phyloP scores from a whole-genome alignment of 2,797 vertebrate species.

The Amphiprion clarkii region DNA sequence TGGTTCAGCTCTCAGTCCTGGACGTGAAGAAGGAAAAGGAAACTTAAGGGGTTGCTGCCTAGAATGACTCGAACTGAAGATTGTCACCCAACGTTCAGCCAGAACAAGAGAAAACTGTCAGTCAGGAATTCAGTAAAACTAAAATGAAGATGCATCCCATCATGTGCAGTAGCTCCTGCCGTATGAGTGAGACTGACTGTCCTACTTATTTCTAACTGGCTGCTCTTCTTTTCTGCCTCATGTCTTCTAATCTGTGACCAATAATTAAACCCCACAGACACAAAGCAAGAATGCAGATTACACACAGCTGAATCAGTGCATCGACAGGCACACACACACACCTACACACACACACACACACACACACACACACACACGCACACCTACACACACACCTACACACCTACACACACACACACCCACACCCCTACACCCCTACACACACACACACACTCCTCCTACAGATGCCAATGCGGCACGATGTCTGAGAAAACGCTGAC shows the following conservation, averaged over 20 bases:
- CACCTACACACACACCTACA: slow-evolving; percentile 21
- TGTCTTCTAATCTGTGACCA: slow-evolving; percentile 15
- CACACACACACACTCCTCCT: slow-evolving; percentile 20
- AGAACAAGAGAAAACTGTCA: slow-evolving; percentile 9
- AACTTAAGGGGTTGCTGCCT: neutral
- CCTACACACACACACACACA: neutral
- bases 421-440: slow-evolving; percentile 5
- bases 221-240: slow-evolving; percentile 35
- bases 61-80: too few species aligned
- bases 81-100: slow-evolving; percentile 10
- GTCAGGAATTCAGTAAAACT: slow-evolving; percentile 7
- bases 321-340: slow-evolving; percentile 32
- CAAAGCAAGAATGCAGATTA: slow-evolving; percentile 54
- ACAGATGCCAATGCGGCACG: slow-evolving; percentile 58
- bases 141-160: slow-evolving; percentile 23
- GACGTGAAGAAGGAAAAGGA: neutral
- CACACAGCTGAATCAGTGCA: slow-evolving; percentile 53
- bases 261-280: slow-evolving; percentile 15
- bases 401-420: slow-evolving; percentile 20
- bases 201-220: slow-evolving; percentile 59
- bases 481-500: slow-evolving; percentile 65
- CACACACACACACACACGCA: slow-evolving; percentile 10
- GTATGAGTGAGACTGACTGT: slow-evolving; percentile 45
- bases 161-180: slow-evolving; percentile 20
- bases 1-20: neutral